phyloP scores from a whole-genome alignment of 2,888 invertebrate genomes.

The Ferdinandea cuprea region DNA sequence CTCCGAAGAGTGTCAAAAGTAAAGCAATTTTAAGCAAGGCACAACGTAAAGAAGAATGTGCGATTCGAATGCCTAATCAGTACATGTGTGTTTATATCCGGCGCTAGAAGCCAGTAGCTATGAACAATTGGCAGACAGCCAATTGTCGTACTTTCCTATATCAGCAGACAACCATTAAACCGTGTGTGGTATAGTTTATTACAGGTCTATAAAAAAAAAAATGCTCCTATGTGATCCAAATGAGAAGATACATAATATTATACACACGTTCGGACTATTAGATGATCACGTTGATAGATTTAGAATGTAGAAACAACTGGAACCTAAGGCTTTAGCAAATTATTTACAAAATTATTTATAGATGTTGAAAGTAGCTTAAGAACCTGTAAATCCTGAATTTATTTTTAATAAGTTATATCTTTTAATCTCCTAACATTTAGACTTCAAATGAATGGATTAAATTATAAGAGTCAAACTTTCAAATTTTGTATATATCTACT shows the following conservation, averaged over 20 bases:
- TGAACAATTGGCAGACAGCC: conserved; percentile 16
- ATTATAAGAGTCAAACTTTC: neutral
- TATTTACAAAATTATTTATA: conserved; percentile 13
- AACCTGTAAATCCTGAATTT: conserved; percentile 63
- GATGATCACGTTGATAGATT: neutral
- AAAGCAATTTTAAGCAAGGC: conserved; percentile 37
- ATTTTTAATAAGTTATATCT: neutral
- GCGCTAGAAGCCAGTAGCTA: conserved; percentile 1
- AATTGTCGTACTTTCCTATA: conserved; percentile 45
- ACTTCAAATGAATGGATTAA: neutral
- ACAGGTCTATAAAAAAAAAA: neutral
- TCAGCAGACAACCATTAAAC: neutral
- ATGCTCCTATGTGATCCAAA: too few species aligned
- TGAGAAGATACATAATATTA: too few species aligned
- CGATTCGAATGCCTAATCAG: conserved; percentile 52
- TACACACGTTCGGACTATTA: too few species aligned
- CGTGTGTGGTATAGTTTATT: conserved; percentile 3
- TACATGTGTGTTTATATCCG: conserved; percentile 3
- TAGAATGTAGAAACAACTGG: neutral
- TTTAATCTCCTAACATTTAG: neutral
- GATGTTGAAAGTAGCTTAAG: conserved; percentile 1
- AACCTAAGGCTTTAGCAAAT: neutral
- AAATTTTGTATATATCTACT: too few species aligned
- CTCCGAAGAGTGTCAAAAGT: conserved; percentile 28
- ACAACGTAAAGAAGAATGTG: conserved; percentile 27